A percentile compares a stretch with the other conserved stretches of the same genome.
Conservation (phyloP, 1,140 invertebrate species). For the Berghia stephanieae region DNA sequence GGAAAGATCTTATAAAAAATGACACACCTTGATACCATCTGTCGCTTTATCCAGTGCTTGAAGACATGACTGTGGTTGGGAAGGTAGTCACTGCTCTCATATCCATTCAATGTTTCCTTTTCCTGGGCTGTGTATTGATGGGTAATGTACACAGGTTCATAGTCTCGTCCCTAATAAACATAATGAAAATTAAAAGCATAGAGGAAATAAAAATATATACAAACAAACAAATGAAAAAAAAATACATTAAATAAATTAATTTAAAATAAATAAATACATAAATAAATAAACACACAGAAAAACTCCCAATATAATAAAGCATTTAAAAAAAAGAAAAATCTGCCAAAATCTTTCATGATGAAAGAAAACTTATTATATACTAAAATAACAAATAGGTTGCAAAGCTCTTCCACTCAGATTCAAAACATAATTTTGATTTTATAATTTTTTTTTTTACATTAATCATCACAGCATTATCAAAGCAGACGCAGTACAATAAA, state of each 20-base stretch:
- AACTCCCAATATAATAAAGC: not conserved
- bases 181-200: constrained; percentile 19
- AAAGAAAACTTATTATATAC: too few species aligned
- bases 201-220: too few species aligned
- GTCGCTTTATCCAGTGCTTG: constrained; percentile 64
- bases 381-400: too few species aligned
- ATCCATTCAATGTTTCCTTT: constrained; percentile 60
- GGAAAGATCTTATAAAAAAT: not conserved
- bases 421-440: too few species aligned
- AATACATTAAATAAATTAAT: not conserved
- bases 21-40: constrained; percentile 49
- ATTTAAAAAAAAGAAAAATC: not conserved
- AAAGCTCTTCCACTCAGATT: too few species aligned
- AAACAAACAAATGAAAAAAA: not conserved
- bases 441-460: too few species aligned
- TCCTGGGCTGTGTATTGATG: constrained; percentile 66
- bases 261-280: not conserved
- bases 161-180: constrained; percentile 59
- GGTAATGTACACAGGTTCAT: constrained; percentile 61
- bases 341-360: too few species aligned
- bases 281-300: not conserved
- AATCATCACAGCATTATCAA: too few species aligned
- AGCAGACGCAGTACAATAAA: too few species aligned
- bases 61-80: constrained; percentile 66
- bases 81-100: constrained; percentile 67